Base-by-base conservation (phyloP, 2,888 invertebrate genomes). In the Nyleta sp. region DNA sequence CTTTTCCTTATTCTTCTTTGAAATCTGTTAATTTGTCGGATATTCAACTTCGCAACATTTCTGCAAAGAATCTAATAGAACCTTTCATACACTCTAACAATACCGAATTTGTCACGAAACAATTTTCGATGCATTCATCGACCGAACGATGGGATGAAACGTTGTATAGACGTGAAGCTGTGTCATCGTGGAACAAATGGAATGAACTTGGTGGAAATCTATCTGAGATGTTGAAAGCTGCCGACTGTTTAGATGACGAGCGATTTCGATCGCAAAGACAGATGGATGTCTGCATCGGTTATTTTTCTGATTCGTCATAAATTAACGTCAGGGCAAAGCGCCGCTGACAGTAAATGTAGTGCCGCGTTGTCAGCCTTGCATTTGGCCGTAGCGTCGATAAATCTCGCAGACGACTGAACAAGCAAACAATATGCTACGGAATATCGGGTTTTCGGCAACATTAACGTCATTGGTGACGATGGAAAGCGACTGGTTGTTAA, bases 281-380 rank as follows among this genome's bases (percentile, higher is more conserved):
- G 5, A 7, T 28, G 33, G 33, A 53, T 13, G 42, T 50, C 42
- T 53, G 60, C 50, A 42, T 18, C 35, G 22, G 38, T 46, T 71
- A 67, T 59, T 74, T 74, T 74, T 65, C 74, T 74, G 74, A 74
- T 59, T 59, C 59, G 60, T 76, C 70, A 59, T 76, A 76, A 76
- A 76, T 76, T 76, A 59, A 57, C 13, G 62, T 64, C 62, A 42
- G 53, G 44, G 17, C 64, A 48, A 65, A 76, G 48, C 76, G 42
- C 55, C 59, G 42, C 70, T 59, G 65, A 65, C 76, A 65, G 70
- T 22, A 35, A 71, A 70, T 65, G 59, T 59, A 65, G 59, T 76
- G 44, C 33, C 70, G 65, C 59, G 46, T 48, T 71, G 76, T 65
- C 64, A 70, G 70, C 68, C 68, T 70, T 70, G 64, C 52, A 55